Evolutionary conservation across 2,888 invertebrate species (phyloP), one percentile per base, ranked within the genome.

Genomic region (Dynastes tityus): DNA sequence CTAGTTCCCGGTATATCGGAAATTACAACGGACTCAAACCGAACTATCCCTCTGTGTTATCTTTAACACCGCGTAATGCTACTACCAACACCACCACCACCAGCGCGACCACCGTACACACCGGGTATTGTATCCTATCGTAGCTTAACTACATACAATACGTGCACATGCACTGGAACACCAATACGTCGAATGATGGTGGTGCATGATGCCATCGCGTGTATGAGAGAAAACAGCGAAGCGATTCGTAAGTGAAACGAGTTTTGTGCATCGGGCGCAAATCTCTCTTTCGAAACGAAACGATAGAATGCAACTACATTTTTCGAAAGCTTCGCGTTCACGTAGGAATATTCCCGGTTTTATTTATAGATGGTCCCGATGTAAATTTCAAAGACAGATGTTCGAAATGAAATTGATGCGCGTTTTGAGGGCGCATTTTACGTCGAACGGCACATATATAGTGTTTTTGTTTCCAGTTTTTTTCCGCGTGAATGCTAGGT

Each of bases 1-100:
- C 70, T 29, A 29, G 11, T 11, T 11, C 45, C 45, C 45, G 32
- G 45, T 11, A 45, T 71, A 71, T 71, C 71, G 71, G 71, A 71
- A 71, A 71, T 71, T 71, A 71, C 71, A 71, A 71, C 71, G 55
- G 58, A 71, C 55, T 71, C 71, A 58, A 55, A 71, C 55, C 27
- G 55, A 58, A 37, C n/a, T 58, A 51, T 71, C 71, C 67, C 67
- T 45, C 55, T 71, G 58, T 71, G 71, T 71, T 71, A 71, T 71
- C 71, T 71, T 71, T 71, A 71, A 71, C 71, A 40, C 71, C 4
- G 16, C 61, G 55, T 71, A 71, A 71, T 40, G 55, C 71, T 40
- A 37, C 71, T 16, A 58, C 55, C 27, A 37, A 1, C n/a, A 51
- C 51, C 32, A 58, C 55, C 27, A 37, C 2, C n/a, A 51, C 51